A percentile compares a stretch with the other conserved stretches of the same genome.
Evolutionary conservation across 2,888 invertebrate species (phyloP).

Genomic region (Buathra laborator): DNA sequence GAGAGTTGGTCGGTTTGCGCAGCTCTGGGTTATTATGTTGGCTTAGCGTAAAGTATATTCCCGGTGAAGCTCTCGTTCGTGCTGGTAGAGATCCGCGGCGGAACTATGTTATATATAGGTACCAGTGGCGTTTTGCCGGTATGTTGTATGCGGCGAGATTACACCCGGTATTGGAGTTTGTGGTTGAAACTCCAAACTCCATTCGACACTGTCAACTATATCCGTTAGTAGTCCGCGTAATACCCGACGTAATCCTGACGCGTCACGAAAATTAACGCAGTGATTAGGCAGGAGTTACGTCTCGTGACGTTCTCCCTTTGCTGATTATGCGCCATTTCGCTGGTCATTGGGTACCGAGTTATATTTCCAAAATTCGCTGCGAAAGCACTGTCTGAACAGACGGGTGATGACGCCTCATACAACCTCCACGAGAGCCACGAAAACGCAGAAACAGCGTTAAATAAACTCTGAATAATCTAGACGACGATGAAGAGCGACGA

Average conservation of each 20-base stretch:
- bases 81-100: constrained; percentile 12
- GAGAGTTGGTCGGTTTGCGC: constrained; percentile 33
- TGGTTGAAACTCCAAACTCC: constrained; percentile 65
- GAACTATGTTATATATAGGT: constrained; percentile 23
- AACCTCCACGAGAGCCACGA: neutral
- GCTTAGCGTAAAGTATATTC: constrained; percentile 61
- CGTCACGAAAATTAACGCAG: constrained; percentile 62
- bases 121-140: constrained; percentile 33
- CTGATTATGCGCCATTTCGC: neutral
- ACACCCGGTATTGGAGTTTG: constrained; percentile 67
- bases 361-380: neutral
- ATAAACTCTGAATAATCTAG: neutral
- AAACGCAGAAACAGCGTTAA: neutral
- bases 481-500: neutral
- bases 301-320: constrained; percentile 24
- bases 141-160: constrained; percentile 61
- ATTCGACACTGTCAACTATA: constrained; percentile 63
- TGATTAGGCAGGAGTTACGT: constrained; percentile 57
- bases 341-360: neutral
- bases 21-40: constrained; percentile 59
- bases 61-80: constrained; percentile 27
- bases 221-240: constrained; percentile 21
- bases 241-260: constrained; percentile 56
- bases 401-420: neutral
- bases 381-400: neutral